These are phyloP conservation scores for Stegodyphus mimosarum DNA, from an alignment of 1,140 invertebrate genomes.

Conservation along the genomic window DNA sequence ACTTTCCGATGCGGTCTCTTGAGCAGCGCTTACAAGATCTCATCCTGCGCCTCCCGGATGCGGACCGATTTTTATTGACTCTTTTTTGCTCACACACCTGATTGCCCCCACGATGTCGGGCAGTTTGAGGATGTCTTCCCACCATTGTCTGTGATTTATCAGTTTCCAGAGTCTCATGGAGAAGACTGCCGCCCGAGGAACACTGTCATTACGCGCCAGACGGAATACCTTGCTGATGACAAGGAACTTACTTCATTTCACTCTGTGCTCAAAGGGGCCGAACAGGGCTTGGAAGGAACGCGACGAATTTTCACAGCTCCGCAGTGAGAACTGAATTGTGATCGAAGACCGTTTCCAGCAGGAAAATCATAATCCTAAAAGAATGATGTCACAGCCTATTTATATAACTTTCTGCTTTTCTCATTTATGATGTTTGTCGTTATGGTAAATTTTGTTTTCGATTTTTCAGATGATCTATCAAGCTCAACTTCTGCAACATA, in stretches of 20 bases:
- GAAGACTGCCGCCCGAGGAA: background rate
- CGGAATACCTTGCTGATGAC: slow-evolving; percentile 32
- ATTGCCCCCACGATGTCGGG: slow-evolving; percentile 31
- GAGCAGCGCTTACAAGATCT: too few species aligned
- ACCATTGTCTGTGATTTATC: slow-evolving; percentile 54
- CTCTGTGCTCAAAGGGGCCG: slow-evolving; percentile 25
- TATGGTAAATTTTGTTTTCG: too few species aligned
- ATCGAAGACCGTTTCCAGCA: too few species aligned
- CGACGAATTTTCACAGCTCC: too few species aligned
- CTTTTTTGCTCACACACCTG: slow-evolving; percentile 32
- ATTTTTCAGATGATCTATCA: too few species aligned
- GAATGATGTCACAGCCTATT: too few species aligned
- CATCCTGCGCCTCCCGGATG: slow-evolving; percentile 12
- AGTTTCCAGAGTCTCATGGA: background rate
- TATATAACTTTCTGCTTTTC: too few species aligned
- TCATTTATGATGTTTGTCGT: too few species aligned
- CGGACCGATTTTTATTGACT: slow-evolving; percentile 40
- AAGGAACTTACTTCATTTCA: slow-evolving; percentile 8
- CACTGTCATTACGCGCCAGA: slow-evolving; percentile 35
- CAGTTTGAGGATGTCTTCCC: slow-evolving; percentile 29
- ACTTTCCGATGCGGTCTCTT: too few species aligned
- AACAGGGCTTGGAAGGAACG: background rate
- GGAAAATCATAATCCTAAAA: too few species aligned
- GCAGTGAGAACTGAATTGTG: too few species aligned
- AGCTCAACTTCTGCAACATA: too few species aligned